These are phyloP conservation scores for Cremastinae sp. DNA, from an alignment of 2,888 invertebrate genomes.

Conservation along the genomic window DNA sequence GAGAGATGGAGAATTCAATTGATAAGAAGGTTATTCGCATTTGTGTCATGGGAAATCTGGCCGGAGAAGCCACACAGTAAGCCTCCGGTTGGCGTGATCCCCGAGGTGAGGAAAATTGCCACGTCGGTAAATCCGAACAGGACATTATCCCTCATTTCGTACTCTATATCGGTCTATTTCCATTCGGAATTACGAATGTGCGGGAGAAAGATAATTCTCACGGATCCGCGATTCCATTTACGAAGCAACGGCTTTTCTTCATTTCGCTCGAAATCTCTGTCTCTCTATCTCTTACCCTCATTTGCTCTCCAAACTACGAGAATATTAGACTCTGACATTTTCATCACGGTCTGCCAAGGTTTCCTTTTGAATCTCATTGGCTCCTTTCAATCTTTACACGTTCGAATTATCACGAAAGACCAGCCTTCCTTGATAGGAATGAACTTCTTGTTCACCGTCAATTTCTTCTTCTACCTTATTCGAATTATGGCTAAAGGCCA, in stretches of 20 bases:
- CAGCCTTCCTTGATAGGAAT: too few species aligned
- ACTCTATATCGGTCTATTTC: slow-evolving; percentile 22
- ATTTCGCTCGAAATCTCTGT: neutral
- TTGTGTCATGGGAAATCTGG: slow-evolving; percentile 61
- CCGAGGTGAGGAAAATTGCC: slow-evolving; percentile 60
- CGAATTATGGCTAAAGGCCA: too few species aligned
- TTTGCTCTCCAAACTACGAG: slow-evolving; percentile 24
- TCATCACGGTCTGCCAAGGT: slow-evolving; percentile 42
- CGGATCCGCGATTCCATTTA: slow-evolving; percentile 51
- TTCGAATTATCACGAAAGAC: slow-evolving; percentile 41
- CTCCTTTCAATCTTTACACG: slow-evolving; percentile 46
- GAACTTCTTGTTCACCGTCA: too few species aligned
- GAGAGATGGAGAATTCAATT: neutral
- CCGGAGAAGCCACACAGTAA: slow-evolving; percentile 60
- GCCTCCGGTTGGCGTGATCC: slow-evolving; percentile 16
- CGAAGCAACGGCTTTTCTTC: slow-evolving; percentile 10
- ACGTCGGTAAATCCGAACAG: slow-evolving; percentile 56
- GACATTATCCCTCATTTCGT: slow-evolving; percentile 22
- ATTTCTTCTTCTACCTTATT: too few species aligned
- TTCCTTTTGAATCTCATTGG: slow-evolving; percentile 21
- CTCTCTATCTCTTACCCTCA: neutral
- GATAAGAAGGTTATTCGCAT: slow-evolving; percentile 66
- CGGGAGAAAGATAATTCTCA: slow-evolving; percentile 58
- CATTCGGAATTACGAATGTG: slow-evolving; percentile 60
- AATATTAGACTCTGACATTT: slow-evolving; percentile 34